phyloP scores from a whole-genome alignment of 2,888 invertebrate species.

The Orthosia gothica region DNA sequence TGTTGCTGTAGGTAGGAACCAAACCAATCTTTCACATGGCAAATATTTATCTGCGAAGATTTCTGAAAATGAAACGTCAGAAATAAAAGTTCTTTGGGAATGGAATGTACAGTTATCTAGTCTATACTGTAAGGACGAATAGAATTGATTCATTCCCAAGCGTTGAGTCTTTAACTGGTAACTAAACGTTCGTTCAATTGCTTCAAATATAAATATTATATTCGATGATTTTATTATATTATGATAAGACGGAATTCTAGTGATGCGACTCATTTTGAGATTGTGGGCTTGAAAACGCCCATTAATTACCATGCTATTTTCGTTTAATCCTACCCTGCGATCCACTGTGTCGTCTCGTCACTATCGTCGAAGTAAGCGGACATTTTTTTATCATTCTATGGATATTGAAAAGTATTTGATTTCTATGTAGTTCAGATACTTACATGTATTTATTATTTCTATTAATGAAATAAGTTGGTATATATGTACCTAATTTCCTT shows the following conservation, averaged over 20 bases:
- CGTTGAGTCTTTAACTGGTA: slow-evolving; percentile 24
- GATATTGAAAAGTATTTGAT: slow-evolving; percentile 16
- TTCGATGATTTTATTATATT: slow-evolving; percentile 72
- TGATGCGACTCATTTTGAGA: slow-evolving; percentile 82
- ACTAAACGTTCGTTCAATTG: slow-evolving; percentile 17
- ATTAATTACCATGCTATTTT: slow-evolving; percentile 89
- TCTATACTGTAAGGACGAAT: background rate
- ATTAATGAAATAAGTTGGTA: too few species aligned
- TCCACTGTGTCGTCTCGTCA: slow-evolving; percentile 83
- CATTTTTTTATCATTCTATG: slow-evolving; percentile 70
- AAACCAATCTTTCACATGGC: too few species aligned
- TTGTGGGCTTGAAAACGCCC: slow-evolving; percentile 84
- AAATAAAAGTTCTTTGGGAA: too few species aligned
- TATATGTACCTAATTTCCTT: background rate
- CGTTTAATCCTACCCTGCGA: slow-evolving; percentile 87
- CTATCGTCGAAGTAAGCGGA: slow-evolving; percentile 75
- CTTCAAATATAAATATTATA: slow-evolving; percentile 63
- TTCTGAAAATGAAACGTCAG: too few species aligned
- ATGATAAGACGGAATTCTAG: slow-evolving; percentile 78
- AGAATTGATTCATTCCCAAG: background rate
- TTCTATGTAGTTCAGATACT: background rate
- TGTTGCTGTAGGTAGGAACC: too few species aligned
- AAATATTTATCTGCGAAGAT: too few species aligned
- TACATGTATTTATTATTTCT: too few species aligned
- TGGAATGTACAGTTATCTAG: too few species aligned